Base-by-base conservation (phyloP, 2,797 vertebrate genomes). In the Trachurus trachurus region DNA sequence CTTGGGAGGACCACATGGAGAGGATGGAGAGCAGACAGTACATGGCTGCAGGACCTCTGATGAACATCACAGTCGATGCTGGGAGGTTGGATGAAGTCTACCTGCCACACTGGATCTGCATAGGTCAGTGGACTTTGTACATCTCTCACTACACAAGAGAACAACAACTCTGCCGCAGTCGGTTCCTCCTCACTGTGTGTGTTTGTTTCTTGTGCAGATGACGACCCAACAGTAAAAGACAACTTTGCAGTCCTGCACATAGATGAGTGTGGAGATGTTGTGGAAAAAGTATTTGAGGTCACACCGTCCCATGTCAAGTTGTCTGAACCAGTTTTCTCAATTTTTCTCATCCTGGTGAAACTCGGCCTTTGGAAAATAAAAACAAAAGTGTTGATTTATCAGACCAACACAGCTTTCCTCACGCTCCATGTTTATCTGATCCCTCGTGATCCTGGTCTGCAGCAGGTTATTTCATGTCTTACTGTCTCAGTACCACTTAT, bases 101-200 rank as follows among this genome's bases (percentile, higher is more conserved):
- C 21, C 72, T 85, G 60, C 69, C 61, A 6, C 83, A 86, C 71
- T 85, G 75, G 75, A 53, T 85, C 64, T 76, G 72, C 65, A 76
- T 9, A 12, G 53, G 82, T 74, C 31, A 22, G 68, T n/a, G 8
- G 44, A 19, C 15, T 13, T 21, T 10, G 4, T 9, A 29, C 15
- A n/a, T 57, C n/a, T 57, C n/a, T 52, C 11, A 60, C 1, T 21
- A 5, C 34, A 22, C 29, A 61, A 39, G 45, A 61, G 1, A 4
- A 15, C 9, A 1, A 12, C 53, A 50, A 42, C 3, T 29, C 1
- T 9, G 5, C 21, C n/a, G n/a, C n/a, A n/a, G n/a, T n/a, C n/a
- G n/a, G n/a, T n/a, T 17, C 22, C 22, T 39, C 44, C 22, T 62
- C 12, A 37, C 17, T 66, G 12, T 59, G 9, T 0, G 2, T 26